Conservation (phyloP, 2,113 vertebrate genomes). For the Phrynocephalus versicolor region DNA sequence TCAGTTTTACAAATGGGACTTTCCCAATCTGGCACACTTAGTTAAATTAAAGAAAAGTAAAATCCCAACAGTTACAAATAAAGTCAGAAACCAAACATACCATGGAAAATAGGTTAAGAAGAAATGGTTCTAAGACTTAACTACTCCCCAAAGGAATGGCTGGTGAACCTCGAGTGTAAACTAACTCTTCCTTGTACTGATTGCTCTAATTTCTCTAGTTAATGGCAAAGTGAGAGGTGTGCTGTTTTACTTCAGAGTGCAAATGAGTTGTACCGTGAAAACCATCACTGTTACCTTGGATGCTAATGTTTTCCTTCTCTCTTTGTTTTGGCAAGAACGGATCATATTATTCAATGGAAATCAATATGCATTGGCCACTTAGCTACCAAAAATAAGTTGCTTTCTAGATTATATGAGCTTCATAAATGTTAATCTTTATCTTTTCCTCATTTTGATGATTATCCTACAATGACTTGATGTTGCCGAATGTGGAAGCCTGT, state of each 20-base stretch:
- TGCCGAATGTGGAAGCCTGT: not conserved
- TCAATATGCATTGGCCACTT: not conserved
- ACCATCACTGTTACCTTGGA: not conserved
- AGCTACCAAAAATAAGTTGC: not conserved
- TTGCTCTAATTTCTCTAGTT: not conserved
- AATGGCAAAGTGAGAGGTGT: not conserved
- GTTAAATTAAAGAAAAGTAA: too few species aligned
- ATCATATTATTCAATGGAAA: not conserved
- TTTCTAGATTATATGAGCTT: slow-evolving; percentile 13
- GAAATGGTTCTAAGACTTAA: not conserved
- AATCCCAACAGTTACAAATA: too few species aligned
- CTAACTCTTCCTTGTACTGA: not conserved
- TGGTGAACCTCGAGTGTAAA: too few species aligned
- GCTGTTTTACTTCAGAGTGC: not conserved
- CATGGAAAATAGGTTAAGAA: not conserved
- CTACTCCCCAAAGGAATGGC: too few species aligned
- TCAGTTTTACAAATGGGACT: too few species aligned
- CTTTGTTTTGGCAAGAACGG: not conserved
- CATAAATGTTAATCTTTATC: slow-evolving; percentile 32
- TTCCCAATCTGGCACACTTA: too few species aligned
- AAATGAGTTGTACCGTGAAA: not conserved
- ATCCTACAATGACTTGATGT: not conserved
- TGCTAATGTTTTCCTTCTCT: not conserved
- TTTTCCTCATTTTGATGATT: slow-evolving; percentile 10
- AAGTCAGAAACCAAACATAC: too few species aligned